Evolutionary conservation across 1,140 invertebrate genomes (phyloP).

Genomic region (Spodoptera frugiperda): DNA sequence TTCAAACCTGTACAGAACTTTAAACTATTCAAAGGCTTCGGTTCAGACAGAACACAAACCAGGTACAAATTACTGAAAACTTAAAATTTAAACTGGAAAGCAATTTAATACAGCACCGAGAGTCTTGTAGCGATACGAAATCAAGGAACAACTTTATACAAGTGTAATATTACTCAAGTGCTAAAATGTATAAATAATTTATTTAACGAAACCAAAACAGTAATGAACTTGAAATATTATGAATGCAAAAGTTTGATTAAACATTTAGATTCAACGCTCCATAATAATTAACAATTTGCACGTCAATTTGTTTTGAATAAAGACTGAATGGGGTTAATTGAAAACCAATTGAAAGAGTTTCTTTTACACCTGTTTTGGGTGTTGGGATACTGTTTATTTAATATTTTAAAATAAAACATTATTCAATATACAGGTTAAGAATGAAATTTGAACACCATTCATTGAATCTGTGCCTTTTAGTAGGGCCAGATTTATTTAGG

Average conservation of each 20-base stretch:
- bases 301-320: conserved; percentile 6
- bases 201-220: conserved; percentile 15
- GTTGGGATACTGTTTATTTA: background rate
- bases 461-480: no score
- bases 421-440: no score
- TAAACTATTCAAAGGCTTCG: conserved; percentile 11
- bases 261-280: conserved; percentile 27
- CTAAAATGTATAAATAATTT: conserved; percentile 34
- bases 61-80: conserved; percentile 16
- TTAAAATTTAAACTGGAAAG: conserved; percentile 15
- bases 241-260: conserved; percentile 31
- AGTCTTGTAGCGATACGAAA: background rate
- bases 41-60: background rate
- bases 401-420: no score
- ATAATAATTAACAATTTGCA: conserved; percentile 28
- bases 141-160: background rate
- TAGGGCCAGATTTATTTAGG: no score
- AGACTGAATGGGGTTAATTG: background rate
- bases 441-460: no score
- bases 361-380: background rate
- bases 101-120: conserved; percentile 11
- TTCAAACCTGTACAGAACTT: conserved; percentile 1
- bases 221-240: conserved; percentile 35
- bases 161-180: background rate
- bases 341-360: background rate